Evolutionary conservation across 2,888 invertebrate genomes (phyloP).

Genomic region (Pachycephus smyrnensis): DNA sequence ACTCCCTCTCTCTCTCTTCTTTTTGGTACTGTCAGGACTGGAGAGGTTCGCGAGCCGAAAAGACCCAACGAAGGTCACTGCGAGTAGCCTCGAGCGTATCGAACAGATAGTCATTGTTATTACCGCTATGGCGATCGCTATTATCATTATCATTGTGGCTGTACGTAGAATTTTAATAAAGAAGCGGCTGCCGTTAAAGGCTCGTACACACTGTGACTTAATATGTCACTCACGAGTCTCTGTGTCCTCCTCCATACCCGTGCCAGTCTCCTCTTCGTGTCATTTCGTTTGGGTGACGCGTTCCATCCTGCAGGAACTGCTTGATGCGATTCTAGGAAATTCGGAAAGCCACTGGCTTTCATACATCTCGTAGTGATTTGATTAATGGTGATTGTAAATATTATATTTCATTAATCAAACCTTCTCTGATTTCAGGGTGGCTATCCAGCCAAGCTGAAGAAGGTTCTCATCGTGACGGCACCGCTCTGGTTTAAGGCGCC

Average conservation of each 20-base stretch:
- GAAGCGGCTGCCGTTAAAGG: background rate
- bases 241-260: background rate
- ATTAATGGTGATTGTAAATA: background rate
- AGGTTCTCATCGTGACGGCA: slow-evolving; percentile 96
- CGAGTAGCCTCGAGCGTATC: background rate
- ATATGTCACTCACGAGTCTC: slow-evolving; percentile 3
- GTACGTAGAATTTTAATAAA: slow-evolving; percentile 2
- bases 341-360: background rate
- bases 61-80: background rate
- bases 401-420: background rate
- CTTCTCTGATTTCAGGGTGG: slow-evolving; percentile 80
- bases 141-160: slow-evolving; percentile 2
- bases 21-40: background rate
- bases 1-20: background rate
- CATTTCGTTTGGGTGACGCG: background rate
- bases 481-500: slow-evolving; percentile 99
- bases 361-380: background rate
- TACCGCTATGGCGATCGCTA: background rate
- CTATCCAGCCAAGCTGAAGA: slow-evolving; percentile 96
- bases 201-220: slow-evolving; percentile 3
- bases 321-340: background rate
- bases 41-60: background rate
- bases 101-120: background rate
- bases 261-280: background rate
- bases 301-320: background rate